Base-by-base conservation (phyloP, 2,888 invertebrate genomes). In the Adelognathus sp. region DNA sequence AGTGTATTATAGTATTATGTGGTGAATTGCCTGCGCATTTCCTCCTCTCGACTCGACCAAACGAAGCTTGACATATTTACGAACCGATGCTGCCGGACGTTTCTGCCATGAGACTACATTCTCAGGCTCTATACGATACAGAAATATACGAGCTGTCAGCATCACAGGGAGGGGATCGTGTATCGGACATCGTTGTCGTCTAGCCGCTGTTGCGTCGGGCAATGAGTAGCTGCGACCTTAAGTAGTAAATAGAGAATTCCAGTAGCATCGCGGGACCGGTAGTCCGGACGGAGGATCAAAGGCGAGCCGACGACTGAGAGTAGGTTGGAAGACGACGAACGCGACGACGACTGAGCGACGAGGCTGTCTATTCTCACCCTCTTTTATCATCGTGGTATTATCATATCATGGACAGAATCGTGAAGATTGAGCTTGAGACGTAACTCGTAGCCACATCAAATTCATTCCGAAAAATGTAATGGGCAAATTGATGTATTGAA, bases 231-330 rank as follows among this genome's bases (percentile, higher is more conserved):
- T 58, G 79, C 69, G 70, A 80, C 83, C 86, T 87, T 83, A 86
- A 88, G 87, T 84, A 84, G 83, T 82, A 84, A 83, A 84, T 84
- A 83, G 84, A 82, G 79, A 83, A 84, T 85, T 83, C 84, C 85
- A 81, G 85, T 84, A 83, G 85, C 83, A 76, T 41, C 36, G 67
- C 54, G 41, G 54, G 75, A 54, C 54, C 54, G 67, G 76, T 76
- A 70, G 70, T 75, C 41, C 76, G 73, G 73, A 50, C 71, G 60
- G 67, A 61, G 79, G 82, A 82, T 82, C 82, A 82, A 82, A 82
- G 82, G 31, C 18, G 21, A 36, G 50, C 27, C 54, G 58, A 67
- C 44, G 46, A 58, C 33, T 27, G 39, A 9, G 58, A 54, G 50
- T 39, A 60, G 14, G 64, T 24, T 50, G 50, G n/a, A 29, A n/a